Base-by-base conservation (phyloP, 2,113 vertebrate species). In the Elaphurus davidianus region DNA sequence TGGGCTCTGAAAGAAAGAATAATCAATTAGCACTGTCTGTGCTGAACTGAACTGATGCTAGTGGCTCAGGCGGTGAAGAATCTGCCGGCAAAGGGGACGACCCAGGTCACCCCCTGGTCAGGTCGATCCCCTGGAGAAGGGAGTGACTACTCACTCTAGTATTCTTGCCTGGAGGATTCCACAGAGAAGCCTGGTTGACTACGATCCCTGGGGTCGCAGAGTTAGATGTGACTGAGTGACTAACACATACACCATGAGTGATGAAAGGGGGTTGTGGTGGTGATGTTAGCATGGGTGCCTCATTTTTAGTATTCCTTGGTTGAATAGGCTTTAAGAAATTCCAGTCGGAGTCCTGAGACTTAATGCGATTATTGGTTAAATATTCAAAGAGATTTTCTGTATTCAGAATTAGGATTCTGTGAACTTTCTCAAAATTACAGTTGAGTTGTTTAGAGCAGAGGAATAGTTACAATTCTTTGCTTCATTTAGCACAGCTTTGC, bases 381-480 rank as follows among this genome's bases (percentile, higher is more conserved):
- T 50, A 40, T 90, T 92, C 71, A 74, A 33, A 76, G 57, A 76
- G 57, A 89, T 33, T 64, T 90, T 95, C 43, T 90, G 7, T 40
- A 59, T 62, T 97, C 40, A 91, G 50, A 87, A 88, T 91, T 74
- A 93, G 21, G 54, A 36, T 86, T 85, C 30, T 81, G n/a, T 96
- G 67, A n/a, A 50, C 28, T 92, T 84, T 43, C 9, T 28, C 30
- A 17, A 79, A 79, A 45, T 62, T 28, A 45, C 33, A 85, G 30
- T 30, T 84, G 40, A 30, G 2, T 76, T 82, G 23, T 90, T 76
- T 57, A 60, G 60, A 67, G 23, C 74, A 84, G 55, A 27, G 52
- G 7, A 82, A 64, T 87, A 54, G 52, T 55, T 76, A 8, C 76
- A 28, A 16, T 78, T 87, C 23, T 83, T 90, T 52, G 15, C 45